Conservation (phyloP, 2,888 invertebrate species). For the Horisme vitalbata region DNA sequence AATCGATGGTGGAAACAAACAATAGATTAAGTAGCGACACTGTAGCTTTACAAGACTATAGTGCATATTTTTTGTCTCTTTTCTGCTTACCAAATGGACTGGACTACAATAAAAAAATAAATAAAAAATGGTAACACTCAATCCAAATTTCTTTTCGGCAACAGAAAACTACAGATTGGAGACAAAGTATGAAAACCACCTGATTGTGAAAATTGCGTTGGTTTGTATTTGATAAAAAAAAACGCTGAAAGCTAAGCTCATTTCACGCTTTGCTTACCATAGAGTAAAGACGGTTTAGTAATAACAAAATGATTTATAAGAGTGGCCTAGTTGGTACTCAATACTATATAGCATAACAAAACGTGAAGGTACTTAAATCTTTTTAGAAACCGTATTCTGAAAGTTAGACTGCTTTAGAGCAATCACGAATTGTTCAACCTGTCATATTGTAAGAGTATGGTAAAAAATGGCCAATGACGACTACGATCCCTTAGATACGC, state of each 20-base stretch:
- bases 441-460: no score
- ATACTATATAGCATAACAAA: no score
- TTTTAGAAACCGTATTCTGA: no score
- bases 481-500: no score
- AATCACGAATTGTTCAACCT: no score
- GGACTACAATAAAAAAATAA: constrained; percentile 56
- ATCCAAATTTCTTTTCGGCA: constrained; percentile 50
- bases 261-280: constrained; percentile 65
- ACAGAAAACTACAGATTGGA: constrained; percentile 99
- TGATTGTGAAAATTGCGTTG: constrained; percentile 98
- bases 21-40: constrained; percentile 36
- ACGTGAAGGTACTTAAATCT: no score
- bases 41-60: constrained; percentile 61
- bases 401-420: no score
- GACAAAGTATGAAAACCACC: constrained; percentile 98
- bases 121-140: constrained; percentile 41
- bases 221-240: constrained; percentile 84
- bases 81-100: constrained; percentile 77
- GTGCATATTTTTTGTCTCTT: constrained; percentile 76
- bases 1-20: constrained; percentile 19
- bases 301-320: not conserved
- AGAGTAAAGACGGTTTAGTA: constrained; percentile 41
- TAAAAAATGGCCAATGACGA: no score
- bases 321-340: no score
- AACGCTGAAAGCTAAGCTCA: constrained; percentile 51